Conservation (phyloP, 2,113 vertebrate species). For the Vulpes lagopus region DNA sequence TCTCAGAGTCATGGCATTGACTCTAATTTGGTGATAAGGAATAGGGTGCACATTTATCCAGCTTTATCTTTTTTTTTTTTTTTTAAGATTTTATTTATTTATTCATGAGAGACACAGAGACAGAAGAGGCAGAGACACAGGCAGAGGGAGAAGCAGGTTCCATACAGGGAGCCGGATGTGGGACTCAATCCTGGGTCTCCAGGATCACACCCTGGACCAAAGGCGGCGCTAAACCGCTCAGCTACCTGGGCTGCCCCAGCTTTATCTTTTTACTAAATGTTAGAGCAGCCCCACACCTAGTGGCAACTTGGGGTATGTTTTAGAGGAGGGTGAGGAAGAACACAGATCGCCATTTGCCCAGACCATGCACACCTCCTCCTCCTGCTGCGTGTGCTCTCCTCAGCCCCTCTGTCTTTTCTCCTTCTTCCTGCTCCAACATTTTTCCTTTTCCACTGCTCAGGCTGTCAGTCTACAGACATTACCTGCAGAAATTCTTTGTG, state of each 20-base stretch:
- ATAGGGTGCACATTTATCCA: neutral
- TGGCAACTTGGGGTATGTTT: neutral
- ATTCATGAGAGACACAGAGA: no score
- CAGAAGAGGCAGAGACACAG: no score
- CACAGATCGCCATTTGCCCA: neutral
- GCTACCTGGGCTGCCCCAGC: no score
- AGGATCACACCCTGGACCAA: no score
- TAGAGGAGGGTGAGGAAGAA: neutral
- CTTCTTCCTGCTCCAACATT: neutral
- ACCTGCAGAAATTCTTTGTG: neutral
- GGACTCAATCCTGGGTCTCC: no score
- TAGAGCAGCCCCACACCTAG: neutral
- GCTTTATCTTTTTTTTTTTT: neutral
- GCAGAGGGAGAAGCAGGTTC: no score
- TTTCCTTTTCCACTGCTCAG: neutral
- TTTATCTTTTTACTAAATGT: neutral
- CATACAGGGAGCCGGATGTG: no score
- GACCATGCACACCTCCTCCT: neutral
- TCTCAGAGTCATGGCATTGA: neutral
- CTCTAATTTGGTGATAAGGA: neutral
- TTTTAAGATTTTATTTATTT: no score
- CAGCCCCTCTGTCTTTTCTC: neutral
- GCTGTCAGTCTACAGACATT: neutral
- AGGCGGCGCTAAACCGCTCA: no score
- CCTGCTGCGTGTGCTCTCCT: neutral